Base-by-base conservation (phyloP, 2,888 invertebrate genomes). In the Aphodius granarius region DNA sequence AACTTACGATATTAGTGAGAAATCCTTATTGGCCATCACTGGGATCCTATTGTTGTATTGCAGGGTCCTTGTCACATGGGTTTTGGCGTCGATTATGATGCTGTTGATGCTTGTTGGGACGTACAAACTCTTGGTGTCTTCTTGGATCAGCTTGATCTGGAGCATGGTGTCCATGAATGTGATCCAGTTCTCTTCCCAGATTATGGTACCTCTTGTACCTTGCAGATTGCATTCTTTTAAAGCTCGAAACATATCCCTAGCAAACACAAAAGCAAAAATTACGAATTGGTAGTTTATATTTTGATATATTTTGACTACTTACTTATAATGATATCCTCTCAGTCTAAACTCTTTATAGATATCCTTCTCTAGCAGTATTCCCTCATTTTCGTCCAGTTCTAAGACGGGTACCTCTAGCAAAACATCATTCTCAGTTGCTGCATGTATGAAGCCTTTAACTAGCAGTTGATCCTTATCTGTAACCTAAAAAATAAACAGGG, bases 91-190 rank as follows among this genome's bases (percentile, higher is more conserved):
- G 16, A 82, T 77, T 0, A 76, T 72, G 9, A 82, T 16, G 5
- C 72, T 63, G 9, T 79, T 77, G 43, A 82, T 79, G 3, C 77
- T 75, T 9, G 79, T 95, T 0, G 96, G 96, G 0, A 96, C 90
- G 83, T 92, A 90, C 0, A 95, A 89, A 1, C 91, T 90, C 3
- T 94, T 88, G 0, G 92, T 91, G 80, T 93, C 92, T 65, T 90
- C 88, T 15, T 91, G 90, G 15, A 95, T 83, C 73, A 96, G 92
- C 81, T 92, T 91, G 80, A 94, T 90, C 86, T 97, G 97, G n/a
- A 97, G 88, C 91, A 97, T 92, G 73, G 94, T 94, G 86, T 97
- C 97, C 89, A 97, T 91, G 86, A 95, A 96, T 0, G 95, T 90
- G 13, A 95, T 92, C 96, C 96, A 97, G 87, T 96, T 95, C 82